These are phyloP conservation scores for Drosophila sulfurigaster DNA, from an alignment of 1,140 invertebrate genomes.

Conservation along the genomic window DNA sequence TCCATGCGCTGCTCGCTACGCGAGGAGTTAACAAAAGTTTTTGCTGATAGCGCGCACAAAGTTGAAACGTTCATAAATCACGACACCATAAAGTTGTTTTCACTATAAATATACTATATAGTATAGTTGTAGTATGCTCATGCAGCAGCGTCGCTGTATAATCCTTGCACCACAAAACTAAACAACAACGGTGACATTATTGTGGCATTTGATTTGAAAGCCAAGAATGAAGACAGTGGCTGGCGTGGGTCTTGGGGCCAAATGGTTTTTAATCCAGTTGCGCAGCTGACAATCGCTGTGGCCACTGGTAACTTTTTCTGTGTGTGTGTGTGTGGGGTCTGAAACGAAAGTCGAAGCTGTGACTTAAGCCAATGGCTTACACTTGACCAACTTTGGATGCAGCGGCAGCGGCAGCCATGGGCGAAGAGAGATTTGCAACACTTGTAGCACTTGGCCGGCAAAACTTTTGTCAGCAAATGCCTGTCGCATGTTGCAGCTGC, in stretches of 20 bases:
- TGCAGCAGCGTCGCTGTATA: conserved; percentile 34
- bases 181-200: conserved; percentile 20
- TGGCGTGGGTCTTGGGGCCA: conserved; percentile 32
- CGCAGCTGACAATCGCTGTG: conserved; percentile 59
- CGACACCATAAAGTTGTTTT: conserved; percentile 79
- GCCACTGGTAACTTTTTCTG: conserved; percentile 55
- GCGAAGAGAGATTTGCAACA: conserved; percentile 50
- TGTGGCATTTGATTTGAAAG: conserved; percentile 61
- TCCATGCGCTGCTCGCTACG: conserved; percentile 6
- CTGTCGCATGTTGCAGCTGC: conserved; percentile 1
- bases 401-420: background rate
- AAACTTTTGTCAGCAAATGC: conserved; percentile 5
- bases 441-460: conserved; percentile 37
- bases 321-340: no score
- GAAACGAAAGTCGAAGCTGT: conserved; percentile 3
- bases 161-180: conserved; percentile 11
- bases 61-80: conserved; percentile 83
- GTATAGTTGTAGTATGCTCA: background rate
- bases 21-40: conserved; percentile 65
- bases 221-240: conserved; percentile 23
- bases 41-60: conserved; percentile 78
- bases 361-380: conserved; percentile 64
- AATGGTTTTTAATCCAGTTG: conserved; percentile 65
- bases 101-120: conserved; percentile 66
- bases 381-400: conserved; percentile 63